Conservation (phyloP, 2,113 vertebrate species). For the Callocephalon fimbriatum region DNA sequence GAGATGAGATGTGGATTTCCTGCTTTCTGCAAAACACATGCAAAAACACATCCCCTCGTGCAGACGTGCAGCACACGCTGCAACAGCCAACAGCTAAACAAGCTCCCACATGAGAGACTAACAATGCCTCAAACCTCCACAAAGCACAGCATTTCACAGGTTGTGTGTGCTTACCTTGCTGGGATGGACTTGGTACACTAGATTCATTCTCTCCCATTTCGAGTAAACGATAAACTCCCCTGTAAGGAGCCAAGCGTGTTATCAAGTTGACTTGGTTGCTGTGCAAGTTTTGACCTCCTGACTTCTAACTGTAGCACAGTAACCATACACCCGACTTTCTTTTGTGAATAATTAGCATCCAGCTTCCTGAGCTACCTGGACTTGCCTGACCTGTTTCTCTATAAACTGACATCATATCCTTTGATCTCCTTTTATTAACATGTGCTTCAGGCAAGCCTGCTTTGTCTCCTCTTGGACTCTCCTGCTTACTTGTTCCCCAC, state of each 20-base stretch:
- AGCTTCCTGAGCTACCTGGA: constrained; percentile 83
- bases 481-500: neutral
- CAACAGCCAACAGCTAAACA: neutral
- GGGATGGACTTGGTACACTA: constrained; percentile 41
- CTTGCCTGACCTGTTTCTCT: constrained; percentile 93
- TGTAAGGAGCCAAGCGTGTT: neutral
- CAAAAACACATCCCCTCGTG: neutral
- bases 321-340: constrained; percentile 78
- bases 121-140: neutral
- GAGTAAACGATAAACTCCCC: neutral
- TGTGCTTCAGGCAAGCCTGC: constrained; percentile 66
- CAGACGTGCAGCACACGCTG: neutral
- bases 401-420: constrained; percentile 83
- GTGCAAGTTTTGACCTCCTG: constrained; percentile 76
- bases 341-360: constrained; percentile 79
- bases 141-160: neutral
- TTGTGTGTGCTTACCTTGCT: constrained; percentile 78
- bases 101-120: neutral
- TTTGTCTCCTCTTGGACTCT: constrained; percentile 67
- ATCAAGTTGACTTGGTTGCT: constrained; percentile 22
- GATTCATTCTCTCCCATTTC: constrained; percentile 79
- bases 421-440: constrained; percentile 76
- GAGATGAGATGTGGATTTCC: neutral
- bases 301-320: constrained; percentile 60
- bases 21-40: neutral